phyloP scores from a whole-genome alignment of 2,113 vertebrate genomes.

The Myiagra hebetior region DNA sequence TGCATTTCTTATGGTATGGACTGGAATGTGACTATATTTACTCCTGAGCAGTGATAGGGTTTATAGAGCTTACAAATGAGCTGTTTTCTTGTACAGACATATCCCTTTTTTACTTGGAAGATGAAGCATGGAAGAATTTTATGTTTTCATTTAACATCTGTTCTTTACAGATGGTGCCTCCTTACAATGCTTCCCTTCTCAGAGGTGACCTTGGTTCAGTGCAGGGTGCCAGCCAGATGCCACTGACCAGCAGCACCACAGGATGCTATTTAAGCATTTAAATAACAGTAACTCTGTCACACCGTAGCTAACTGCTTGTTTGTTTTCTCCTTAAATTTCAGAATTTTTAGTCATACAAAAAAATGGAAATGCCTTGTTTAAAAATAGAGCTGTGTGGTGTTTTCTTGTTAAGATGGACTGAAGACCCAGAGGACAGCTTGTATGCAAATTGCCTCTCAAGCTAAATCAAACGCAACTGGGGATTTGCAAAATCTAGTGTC shows the following conservation, averaged over 20 bases:
- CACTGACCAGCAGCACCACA: not conserved
- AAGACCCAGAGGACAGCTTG: not conserved
- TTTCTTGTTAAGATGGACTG: not conserved
- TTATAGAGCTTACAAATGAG: not conserved
- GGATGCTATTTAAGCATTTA: not conserved
- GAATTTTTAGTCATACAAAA: not conserved
- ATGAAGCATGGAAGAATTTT: not conserved
- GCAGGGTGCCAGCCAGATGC: not conserved
- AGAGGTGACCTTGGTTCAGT: not conserved
- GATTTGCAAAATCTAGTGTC: not conserved
- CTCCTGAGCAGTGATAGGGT: not conserved
- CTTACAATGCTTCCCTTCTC: not conserved
- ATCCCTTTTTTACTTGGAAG: not conserved
- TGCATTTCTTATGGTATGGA: not conserved
- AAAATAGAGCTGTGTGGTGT: not conserved
- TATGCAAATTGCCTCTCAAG: not conserved
- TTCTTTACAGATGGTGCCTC: not conserved
- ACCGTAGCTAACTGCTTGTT: not conserved
- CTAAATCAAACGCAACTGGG: not conserved
- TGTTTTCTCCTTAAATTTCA: conserved; percentile 18
- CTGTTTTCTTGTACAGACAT: not conserved
- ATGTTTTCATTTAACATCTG: not conserved
- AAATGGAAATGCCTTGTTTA: not conserved
- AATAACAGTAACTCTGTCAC: conserved; percentile 19
- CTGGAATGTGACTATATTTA: not conserved